Percentiles rank a stretch among this genome's conserved stretches.
Evolutionary conservation across 2,797 vertebrate genomes (phyloP).

Genomic region (Eulemur mongoz): DNA sequence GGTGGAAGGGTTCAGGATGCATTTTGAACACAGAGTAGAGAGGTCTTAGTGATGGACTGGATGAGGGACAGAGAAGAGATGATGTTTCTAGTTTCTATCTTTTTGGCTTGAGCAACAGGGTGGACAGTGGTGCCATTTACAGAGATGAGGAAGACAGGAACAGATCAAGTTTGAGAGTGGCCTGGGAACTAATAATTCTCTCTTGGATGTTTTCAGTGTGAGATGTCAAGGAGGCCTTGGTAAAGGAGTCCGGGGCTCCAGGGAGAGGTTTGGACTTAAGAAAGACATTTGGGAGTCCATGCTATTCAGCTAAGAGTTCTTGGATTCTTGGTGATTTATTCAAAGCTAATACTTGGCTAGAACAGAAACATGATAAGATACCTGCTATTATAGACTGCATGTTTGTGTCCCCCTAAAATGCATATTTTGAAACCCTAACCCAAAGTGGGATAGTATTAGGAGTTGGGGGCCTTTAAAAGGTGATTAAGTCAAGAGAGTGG

Average conservation of each 20-base stretch:
- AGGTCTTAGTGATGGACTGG: neutral
- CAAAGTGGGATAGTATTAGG: neutral
- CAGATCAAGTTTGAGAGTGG: neutral
- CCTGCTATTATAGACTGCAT: neutral
- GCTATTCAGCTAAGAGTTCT: neutral
- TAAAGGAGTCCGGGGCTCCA: neutral
- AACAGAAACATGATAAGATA: neutral
- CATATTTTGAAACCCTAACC: neutral
- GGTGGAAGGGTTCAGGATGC: neutral
- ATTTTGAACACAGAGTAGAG: neutral
- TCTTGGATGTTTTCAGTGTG: neutral
- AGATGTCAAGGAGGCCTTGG: neutral
- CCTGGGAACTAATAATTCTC: neutral
- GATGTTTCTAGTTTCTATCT: neutral
- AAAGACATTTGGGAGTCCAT: neutral
- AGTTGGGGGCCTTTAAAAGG: neutral
- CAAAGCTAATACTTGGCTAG: neutral
- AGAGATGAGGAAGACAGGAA: neutral
- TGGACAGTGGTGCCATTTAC: neutral
- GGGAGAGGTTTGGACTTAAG: neutral
- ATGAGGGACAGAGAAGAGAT: neutral
- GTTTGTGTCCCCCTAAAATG: neutral
- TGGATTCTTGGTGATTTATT: neutral
- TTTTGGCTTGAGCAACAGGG: neutral
- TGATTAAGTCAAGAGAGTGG: neutral